phyloP scores from a whole-genome alignment of 2,888 invertebrate species.

The Conops quadrifasciatus region DNA sequence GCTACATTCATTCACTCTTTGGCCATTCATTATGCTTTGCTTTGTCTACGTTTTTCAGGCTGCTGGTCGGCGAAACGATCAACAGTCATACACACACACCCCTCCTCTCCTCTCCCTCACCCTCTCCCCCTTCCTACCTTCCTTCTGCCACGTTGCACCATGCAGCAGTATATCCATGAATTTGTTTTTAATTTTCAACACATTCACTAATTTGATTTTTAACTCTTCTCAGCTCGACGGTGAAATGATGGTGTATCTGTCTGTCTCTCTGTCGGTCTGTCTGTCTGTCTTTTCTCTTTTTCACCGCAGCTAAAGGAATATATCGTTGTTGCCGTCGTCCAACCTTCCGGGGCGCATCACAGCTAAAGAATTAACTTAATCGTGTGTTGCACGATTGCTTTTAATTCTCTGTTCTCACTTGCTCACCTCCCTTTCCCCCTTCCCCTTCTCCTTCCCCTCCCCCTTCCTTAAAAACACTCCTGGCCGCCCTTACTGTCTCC shows the following conservation, averaged over 20 bases:
- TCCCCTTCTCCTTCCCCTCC: constrained; percentile 22
- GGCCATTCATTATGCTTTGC: constrained; percentile 11
- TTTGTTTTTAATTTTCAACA: constrained; percentile 67
- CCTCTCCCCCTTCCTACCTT: not conserved
- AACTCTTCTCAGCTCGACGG: constrained; percentile 49
- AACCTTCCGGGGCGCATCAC: not conserved
- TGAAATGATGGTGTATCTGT: constrained; percentile 14
- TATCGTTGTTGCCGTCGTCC: not conserved
- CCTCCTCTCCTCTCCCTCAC: not conserved
- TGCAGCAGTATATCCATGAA: constrained; percentile 63
- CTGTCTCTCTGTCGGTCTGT: constrained; percentile 16
- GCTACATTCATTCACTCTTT: constrained; percentile 31
- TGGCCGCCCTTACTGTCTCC: constrained; percentile 23
- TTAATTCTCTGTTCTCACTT: constrained; percentile 52
- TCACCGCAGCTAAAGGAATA: constrained; percentile 23
- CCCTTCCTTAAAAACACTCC: constrained; percentile 33
- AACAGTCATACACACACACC: not conserved
- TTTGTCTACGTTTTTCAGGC: constrained; percentile 47
- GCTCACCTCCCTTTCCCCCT: not conserved
- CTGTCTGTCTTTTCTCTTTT: not conserved
- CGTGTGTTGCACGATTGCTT: constrained; percentile 47
- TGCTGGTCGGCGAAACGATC: constrained; percentile 56
- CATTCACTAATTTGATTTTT: constrained; percentile 66
- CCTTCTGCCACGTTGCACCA: constrained; percentile 14
- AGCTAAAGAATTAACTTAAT: constrained; percentile 44